Base-by-base conservation (phyloP, 2,113 vertebrate genomes). In the Campylomormyrus tamandua region DNA sequence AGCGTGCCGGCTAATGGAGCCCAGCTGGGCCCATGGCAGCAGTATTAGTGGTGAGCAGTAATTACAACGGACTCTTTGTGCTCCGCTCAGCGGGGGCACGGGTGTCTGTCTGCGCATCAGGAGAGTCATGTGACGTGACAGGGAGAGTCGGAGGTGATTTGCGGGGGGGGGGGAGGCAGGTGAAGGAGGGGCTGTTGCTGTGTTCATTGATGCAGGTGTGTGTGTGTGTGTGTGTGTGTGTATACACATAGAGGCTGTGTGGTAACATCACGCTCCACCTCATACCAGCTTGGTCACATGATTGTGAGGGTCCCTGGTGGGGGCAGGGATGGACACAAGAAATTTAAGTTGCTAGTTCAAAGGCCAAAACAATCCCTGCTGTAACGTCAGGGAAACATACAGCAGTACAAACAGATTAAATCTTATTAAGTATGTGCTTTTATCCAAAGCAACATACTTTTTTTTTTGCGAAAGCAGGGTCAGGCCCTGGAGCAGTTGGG, bases 11-110 rank as follows among this genome's bases (percentile, higher is more conserved):
- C 80, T 94, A 95, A 95, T 95, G 92, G 92, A 93, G 92, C 93
- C 95, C 95, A 96, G 95, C 94, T 95, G 94, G 90, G 91, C 58
- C 24, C 45, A 53, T 52, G 13, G 92, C 92, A 91, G 39, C 58
- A 7, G 70, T 91, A 91, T 95, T 93, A 95, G 93, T 89, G 93
- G 94, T 87, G 87, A 90, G 90, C 92, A 91, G 91, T 94, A 94
- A 95, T 94, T 94, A 93, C 93, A 90, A 90, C 84, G 89, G 92
- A 92, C 92, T 88, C 90, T 91, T 93, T 94, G 92, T 90, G 90
- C 85, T 92, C 90, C 49, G 90, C 49, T 84, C 83, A 48, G 45
- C 39, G 45, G 85, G 86, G 87, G 53, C 19, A 39, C 21, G 91
- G 83, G 89, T 90, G 90, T 90, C 90, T 89, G 92, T 93, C 92